Evolutionary conservation across 2,113 vertebrate species (phyloP).

Genomic region (Toxotes jaculatrix): DNA sequence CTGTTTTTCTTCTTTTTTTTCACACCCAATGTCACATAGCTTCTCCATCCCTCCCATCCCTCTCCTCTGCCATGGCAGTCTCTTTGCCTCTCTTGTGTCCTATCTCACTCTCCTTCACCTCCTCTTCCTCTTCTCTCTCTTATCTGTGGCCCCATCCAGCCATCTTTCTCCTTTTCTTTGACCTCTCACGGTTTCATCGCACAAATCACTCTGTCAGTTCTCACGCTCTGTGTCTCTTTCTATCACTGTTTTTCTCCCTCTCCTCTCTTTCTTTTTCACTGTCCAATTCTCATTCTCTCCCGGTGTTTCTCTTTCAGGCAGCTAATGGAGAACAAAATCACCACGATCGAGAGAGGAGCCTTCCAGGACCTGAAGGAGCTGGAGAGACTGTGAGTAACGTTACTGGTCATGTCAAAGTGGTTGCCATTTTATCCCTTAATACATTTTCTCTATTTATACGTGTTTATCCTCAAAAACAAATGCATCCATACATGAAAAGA

Average conservation of each 20-base stretch:
- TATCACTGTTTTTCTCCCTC: slow-evolving; percentile 49
- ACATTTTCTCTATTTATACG: background rate
- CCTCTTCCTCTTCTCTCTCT: slow-evolving; percentile 36
- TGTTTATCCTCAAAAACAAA: background rate
- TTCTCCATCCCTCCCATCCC: slow-evolving; percentile 24
- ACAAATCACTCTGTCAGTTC: slow-evolving; percentile 48
- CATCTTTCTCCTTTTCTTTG: slow-evolving; percentile 49
- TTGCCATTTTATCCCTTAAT: background rate
- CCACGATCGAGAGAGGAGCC: slow-evolving; percentile 94
- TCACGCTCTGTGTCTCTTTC: slow-evolving; percentile 33
- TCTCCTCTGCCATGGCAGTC: slow-evolving; percentile 66
- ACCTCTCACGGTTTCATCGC: slow-evolving; percentile 52
- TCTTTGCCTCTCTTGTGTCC: slow-evolving; percentile 66
- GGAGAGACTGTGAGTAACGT: slow-evolving; percentile 95
- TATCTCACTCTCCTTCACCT: slow-evolving; percentile 61
- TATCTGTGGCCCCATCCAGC: slow-evolving; percentile 43
- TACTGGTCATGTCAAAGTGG: background rate
- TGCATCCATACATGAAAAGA: background rate
- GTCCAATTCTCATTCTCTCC: slow-evolving; percentile 57
- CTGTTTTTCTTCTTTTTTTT: slow-evolving; percentile 43
- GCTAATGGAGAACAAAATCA: slow-evolving; percentile 99
- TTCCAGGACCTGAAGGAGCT: slow-evolving; percentile 99
- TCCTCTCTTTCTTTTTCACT: slow-evolving; percentile 1
- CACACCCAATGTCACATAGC: slow-evolving; percentile 37
- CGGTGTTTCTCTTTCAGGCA: slow-evolving; percentile 88